These are phyloP conservation scores for Aleiodes alternator DNA, from an alignment of 2,888 invertebrate species.

Conservation along the genomic window DNA sequence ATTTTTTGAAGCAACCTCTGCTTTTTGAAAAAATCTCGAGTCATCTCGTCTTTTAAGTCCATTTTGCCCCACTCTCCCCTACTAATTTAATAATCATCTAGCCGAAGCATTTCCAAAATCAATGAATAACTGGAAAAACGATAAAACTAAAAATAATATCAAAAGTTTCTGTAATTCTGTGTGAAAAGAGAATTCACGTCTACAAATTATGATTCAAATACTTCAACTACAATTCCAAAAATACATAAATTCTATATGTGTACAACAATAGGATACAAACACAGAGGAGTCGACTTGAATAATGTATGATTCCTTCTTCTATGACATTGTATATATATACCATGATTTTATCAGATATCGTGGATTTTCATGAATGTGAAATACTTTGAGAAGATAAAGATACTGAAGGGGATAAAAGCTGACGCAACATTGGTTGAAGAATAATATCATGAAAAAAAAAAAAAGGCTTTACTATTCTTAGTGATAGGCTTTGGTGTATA, in stretches of 20 bases:
- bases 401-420: not conserved
- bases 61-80: too few species aligned
- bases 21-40: too few species aligned
- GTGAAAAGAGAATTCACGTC: not conserved
- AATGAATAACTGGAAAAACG: slow-evolving; percentile 79
- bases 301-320: slow-evolving; percentile 42
- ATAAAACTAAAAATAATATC: slow-evolving; percentile 77
- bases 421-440: too few species aligned
- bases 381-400: slow-evolving; percentile 6
- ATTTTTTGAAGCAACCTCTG: too few species aligned
- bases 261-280: not conserved
- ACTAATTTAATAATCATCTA: slow-evolving; percentile 53
- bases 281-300: slow-evolving; percentile 12
- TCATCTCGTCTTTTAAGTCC: too few species aligned
- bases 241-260: too few species aligned
- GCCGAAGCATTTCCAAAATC: slow-evolving; percentile 79
- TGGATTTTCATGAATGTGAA: slow-evolving; percentile 41
- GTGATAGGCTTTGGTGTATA: too few species aligned
- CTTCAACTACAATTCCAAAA: not conserved
- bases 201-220: not conserved
- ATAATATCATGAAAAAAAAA: too few species aligned
- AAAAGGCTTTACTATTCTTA: too few species aligned
- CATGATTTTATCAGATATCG: slow-evolving; percentile 70
- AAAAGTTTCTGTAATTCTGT: slow-evolving; percentile 70
- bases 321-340: slow-evolving; percentile 64